Evolutionary conservation across 2,113 vertebrate genomes (phyloP).

Genomic region (Sinocyclocheilus rhinocerous): DNA sequence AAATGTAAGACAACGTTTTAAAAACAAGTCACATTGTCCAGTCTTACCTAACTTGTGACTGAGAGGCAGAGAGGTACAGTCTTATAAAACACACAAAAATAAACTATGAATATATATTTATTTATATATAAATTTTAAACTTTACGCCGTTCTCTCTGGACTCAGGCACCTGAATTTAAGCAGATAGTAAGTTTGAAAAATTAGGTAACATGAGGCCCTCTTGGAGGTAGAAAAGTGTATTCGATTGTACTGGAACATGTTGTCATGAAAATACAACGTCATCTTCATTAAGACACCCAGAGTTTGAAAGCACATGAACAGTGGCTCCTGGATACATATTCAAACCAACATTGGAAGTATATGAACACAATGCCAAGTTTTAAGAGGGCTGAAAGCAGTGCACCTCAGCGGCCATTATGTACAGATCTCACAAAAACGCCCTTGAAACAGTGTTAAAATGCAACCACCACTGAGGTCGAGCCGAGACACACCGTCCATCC

Average conservation of each 20-base stretch:
- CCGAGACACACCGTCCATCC: neutral
- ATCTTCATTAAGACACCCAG: conserved; percentile 79
- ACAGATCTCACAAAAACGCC: neutral
- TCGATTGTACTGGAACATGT: conserved; percentile 89
- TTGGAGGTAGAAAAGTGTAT: conserved; percentile 93
- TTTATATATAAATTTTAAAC: conserved; percentile 83
- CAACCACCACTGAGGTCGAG: neutral
- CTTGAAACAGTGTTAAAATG: neutral
- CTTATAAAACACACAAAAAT: conserved; percentile 85
- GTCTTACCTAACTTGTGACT: conserved; percentile 83
- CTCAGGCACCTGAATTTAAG: conserved; percentile 80
- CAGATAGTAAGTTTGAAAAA: conserved; percentile 87
- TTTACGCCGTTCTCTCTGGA: conserved; percentile 88
- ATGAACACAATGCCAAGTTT: conserved; percentile 35
- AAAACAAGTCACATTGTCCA: conserved; percentile 77
- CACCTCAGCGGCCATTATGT: neutral
- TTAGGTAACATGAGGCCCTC: conserved; percentile 94
- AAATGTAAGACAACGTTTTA: conserved; percentile 80
- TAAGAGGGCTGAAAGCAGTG: conserved; percentile 15
- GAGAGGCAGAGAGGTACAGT: conserved; percentile 86
- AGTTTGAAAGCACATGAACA: conserved; percentile 68
- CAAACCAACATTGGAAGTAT: conserved; percentile 70
- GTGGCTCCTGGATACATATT: conserved; percentile 67
- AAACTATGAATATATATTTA: conserved; percentile 75
- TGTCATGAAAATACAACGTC: conserved; percentile 78